Evolutionary conservation across 2,797 vertebrate species (phyloP).

Genomic region (Sitta carolinensis): DNA sequence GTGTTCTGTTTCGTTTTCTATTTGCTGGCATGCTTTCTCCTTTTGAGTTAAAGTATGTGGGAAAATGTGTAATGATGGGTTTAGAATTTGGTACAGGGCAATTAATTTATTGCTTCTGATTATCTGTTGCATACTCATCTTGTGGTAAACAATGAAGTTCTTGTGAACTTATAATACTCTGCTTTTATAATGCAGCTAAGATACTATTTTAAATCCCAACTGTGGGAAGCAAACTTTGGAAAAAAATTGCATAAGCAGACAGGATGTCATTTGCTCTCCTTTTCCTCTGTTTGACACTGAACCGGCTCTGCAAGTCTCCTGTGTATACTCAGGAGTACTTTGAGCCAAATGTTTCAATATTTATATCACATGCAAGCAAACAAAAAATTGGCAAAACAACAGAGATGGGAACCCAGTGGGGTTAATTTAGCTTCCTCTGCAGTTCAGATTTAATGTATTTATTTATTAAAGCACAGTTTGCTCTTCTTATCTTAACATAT

Average conservation of each 20-base stretch:
- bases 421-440: slow-evolving; percentile 46
- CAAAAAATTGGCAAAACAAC: slow-evolving; percentile 25
- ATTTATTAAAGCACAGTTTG: slow-evolving; percentile 8
- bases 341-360: slow-evolving; percentile 51
- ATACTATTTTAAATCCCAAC: slow-evolving; percentile 38
- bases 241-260: background rate
- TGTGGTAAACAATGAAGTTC: background rate
- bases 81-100: background rate
- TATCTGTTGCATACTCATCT: background rate
- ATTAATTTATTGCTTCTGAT: slow-evolving; percentile 1
- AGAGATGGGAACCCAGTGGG: background rate
- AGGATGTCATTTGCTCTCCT: slow-evolving; percentile 43
- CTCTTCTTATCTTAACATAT: background rate
- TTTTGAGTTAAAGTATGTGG: background rate
- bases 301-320: slow-evolving; percentile 24
- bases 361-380: slow-evolving; percentile 39
- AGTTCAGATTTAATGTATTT: slow-evolving; percentile 8
- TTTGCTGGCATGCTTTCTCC: background rate
- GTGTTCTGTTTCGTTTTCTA: background rate
- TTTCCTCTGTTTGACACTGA: slow-evolving; percentile 40
- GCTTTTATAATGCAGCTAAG: background rate
- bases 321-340: slow-evolving; percentile 33
- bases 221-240: slow-evolving; percentile 48
- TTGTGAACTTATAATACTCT: background rate
- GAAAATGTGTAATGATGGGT: background rate